Conservation (phyloP, 2,888 invertebrate genomes). For the Synergus itoensis region DNA sequence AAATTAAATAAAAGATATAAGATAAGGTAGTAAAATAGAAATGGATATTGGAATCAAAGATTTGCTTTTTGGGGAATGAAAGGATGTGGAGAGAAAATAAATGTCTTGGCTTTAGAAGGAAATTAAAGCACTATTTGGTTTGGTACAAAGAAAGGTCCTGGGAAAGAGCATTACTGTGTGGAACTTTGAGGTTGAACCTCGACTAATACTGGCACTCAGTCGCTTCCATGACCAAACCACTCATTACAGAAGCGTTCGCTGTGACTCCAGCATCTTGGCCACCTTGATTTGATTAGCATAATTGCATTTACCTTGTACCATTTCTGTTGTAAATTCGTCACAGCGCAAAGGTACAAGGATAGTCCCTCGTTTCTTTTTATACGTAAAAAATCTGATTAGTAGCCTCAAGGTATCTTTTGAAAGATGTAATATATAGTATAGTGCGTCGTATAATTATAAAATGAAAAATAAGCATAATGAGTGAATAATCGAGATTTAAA, state of each 20-base stretch:
- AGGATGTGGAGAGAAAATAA: slow-evolving; percentile 56
- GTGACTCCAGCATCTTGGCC: slow-evolving; percentile 66
- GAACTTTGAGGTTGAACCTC: slow-evolving; percentile 71
- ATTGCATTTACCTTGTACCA: slow-evolving; percentile 68
- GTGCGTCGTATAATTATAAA: too few species aligned
- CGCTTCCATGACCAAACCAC: slow-evolving; percentile 68
- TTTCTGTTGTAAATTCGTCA: slow-evolving; percentile 49
- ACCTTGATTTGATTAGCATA: slow-evolving; percentile 74
- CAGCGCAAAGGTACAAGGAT: slow-evolving; percentile 39
- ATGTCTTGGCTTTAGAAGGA: slow-evolving; percentile 57
- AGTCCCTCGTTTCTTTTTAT: neutral
- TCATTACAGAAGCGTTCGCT: slow-evolving; percentile 69
- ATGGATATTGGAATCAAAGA: neutral
- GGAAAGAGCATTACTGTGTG: slow-evolving; percentile 55
- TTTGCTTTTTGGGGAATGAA: neutral
- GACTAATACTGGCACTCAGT: slow-evolving; percentile 71
- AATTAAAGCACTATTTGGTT: slow-evolving; percentile 57
- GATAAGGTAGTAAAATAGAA: neutral
- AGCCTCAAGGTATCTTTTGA: neutral
- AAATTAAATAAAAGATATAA: too few species aligned
- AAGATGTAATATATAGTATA: too few species aligned
- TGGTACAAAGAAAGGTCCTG: slow-evolving; percentile 53
- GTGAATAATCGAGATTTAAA: too few species aligned
- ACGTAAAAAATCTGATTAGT: neutral
- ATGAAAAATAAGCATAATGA: too few species aligned